These are phyloP conservation scores for Zosterops borbonicus DNA, from an alignment of 2,113 vertebrate genomes.

Conservation along the genomic window DNA sequence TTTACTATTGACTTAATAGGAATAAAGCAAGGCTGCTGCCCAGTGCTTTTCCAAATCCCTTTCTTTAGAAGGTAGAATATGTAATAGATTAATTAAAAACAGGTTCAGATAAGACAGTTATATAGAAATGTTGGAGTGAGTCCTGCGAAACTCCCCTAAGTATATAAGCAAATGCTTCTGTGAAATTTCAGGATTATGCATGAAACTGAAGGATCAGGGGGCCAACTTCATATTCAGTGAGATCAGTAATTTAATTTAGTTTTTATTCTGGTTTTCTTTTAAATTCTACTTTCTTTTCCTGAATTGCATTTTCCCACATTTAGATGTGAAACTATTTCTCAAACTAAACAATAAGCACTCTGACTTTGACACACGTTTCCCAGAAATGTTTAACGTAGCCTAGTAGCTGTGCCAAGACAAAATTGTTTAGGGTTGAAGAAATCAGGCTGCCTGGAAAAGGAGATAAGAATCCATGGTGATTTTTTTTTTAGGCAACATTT, in stretches of 20 bases:
- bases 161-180: neutral
- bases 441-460: neutral
- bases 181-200: neutral
- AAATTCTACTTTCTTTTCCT: neutral
- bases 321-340: neutral
- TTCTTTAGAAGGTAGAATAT: conserved; percentile 28
- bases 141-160: neutral
- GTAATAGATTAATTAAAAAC: conserved; percentile 50
- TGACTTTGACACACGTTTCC: conserved; percentile 27
- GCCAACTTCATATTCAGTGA: neutral
- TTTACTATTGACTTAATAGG: conserved; percentile 40
- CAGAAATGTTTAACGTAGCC: neutral
- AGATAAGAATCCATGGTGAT: neutral
- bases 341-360: neutral
- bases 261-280: neutral
- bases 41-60: conserved; percentile 12
- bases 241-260: neutral
- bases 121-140: neutral
- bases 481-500: neutral
- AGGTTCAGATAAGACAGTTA: neutral
- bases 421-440: neutral
- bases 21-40: conserved; percentile 29
- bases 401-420: conserved; percentile 35
- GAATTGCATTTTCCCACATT: neutral
- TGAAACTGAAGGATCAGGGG: neutral